These are phyloP conservation scores for Phalanger gymnotis DNA, from an alignment of 2,797 vertebrate genomes.

Conservation along the genomic window DNA sequence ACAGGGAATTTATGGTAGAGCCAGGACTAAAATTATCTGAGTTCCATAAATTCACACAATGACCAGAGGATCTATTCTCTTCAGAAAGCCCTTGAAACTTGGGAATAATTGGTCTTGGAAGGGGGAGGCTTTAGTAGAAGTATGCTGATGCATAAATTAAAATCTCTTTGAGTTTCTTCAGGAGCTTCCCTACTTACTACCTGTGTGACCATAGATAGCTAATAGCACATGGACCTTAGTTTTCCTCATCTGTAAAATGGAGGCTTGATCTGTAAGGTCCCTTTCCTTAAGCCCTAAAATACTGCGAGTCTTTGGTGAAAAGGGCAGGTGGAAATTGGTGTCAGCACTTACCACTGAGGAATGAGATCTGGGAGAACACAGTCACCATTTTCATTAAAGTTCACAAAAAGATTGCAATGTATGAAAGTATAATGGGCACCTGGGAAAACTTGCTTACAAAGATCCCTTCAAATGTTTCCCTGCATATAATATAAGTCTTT, in stretches of 20 bases:
- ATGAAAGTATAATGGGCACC: neutral
- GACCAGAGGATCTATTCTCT: neutral
- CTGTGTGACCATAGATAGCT: neutral
- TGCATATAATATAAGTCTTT: conserved; percentile 51
- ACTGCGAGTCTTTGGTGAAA: neutral
- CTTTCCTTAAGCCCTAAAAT: neutral
- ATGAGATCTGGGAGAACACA: neutral
- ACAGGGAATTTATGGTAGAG: neutral
- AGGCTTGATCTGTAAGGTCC: neutral
- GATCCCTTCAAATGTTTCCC: conserved; percentile 53
- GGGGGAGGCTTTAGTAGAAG: neutral
- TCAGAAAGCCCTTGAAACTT: neutral
- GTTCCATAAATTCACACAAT: neutral
- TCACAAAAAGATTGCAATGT: conserved; percentile 19
- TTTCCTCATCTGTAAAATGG: neutral
- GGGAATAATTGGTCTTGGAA: neutral
- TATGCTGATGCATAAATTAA: neutral
- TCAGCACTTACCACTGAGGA: neutral
- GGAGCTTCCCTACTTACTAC: neutral
- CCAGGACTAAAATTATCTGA: neutral
- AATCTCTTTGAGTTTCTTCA: neutral
- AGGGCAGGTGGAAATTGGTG: neutral
- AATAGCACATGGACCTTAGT: neutral
- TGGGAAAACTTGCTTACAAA: conserved; percentile 56
- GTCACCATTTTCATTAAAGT: neutral